phyloP scores from a whole-genome alignment of 2,888 invertebrate genomes.

The Lissonota sp. region DNA sequence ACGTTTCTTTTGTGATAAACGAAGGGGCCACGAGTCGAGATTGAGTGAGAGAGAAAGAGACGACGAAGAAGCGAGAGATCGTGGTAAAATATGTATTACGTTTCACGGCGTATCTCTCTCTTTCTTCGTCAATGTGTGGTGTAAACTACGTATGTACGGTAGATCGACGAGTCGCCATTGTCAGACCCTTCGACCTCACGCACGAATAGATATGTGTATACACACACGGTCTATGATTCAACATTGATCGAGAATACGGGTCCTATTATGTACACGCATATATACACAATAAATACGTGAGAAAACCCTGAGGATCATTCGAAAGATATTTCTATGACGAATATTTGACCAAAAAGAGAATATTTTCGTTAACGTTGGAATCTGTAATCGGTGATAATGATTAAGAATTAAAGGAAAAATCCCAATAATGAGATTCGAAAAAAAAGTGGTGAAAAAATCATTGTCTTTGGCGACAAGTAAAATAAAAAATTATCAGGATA shows the following conservation, averaged over 20 bases:
- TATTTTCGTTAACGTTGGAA: no score
- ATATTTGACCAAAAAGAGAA: background rate
- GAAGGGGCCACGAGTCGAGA: no score
- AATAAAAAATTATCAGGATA: no score
- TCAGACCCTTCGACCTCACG: conserved; percentile 64
- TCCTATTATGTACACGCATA: conserved; percentile 5
- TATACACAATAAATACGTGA: background rate
- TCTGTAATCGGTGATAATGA: background rate
- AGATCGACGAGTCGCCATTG: conserved; percentile 58
- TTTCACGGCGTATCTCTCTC: conserved; percentile 34
- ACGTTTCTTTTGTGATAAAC: no score
- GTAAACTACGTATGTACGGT: conserved; percentile 49
- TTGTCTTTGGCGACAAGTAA: no score
- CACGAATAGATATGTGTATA: conserved; percentile 30
- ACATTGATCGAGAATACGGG: conserved; percentile 41
- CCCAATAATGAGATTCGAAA: background rate
- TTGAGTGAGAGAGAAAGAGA: background rate
- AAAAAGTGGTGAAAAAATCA: background rate
- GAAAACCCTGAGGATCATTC: conserved; percentile 13
- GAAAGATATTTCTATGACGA: background rate
- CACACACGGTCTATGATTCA: background rate
- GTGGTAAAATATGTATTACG: conserved; percentile 40
- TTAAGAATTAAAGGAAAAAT: background rate
- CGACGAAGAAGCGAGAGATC: conserved; percentile 31
- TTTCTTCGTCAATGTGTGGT: conserved; percentile 28